phyloP scores from a whole-genome alignment of 2,797 vertebrate genomes.

The Acanthurus lineatus region DNA sequence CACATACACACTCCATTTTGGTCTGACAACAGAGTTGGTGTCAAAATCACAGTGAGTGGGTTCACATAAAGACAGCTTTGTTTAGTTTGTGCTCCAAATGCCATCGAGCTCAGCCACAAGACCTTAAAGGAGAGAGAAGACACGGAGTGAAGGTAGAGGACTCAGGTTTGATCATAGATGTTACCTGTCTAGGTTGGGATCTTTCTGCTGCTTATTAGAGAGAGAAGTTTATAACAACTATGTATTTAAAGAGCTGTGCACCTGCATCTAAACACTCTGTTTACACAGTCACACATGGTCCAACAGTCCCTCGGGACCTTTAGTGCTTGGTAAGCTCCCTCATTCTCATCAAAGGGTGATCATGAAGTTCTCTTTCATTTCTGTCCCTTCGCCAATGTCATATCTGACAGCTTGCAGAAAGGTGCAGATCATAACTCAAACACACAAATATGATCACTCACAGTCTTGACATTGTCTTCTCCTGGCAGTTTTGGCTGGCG shows the following conservation, averaged over 20 bases:
- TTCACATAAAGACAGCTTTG: slow-evolving; percentile 73
- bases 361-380: slow-evolving; percentile 44
- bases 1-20: slow-evolving; percentile 39
- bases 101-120: slow-evolving; percentile 42
- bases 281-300: slow-evolving; percentile 5
- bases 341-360: slow-evolving; percentile 58
- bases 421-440: slow-evolving; percentile 55
- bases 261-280: background rate
- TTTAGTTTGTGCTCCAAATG: slow-evolving; percentile 57
- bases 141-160: slow-evolving; percentile 1
- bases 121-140: slow-evolving; percentile 32
- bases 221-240: slow-evolving; percentile 9
- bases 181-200: slow-evolving; percentile 6
- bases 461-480: slow-evolving; percentile 53
- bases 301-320: slow-evolving; percentile 16
- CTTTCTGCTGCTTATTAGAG: slow-evolving; percentile 18
- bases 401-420: slow-evolving; percentile 63
- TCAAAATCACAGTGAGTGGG: slow-evolving; percentile 61
- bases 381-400: slow-evolving; percentile 31
- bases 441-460: slow-evolving; percentile 42
- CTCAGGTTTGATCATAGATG: slow-evolving; percentile 31
- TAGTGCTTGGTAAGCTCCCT: slow-evolving; percentile 32
- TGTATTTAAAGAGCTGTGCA: slow-evolving; percentile 15
- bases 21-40: slow-evolving; percentile 62
- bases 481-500: slow-evolving; percentile 34